Evolutionary conservation across 2,888 invertebrate genomes (phyloP), one percentile per base, ranked within the genome.

Genomic region (Pachydiplax longipennis): DNA sequence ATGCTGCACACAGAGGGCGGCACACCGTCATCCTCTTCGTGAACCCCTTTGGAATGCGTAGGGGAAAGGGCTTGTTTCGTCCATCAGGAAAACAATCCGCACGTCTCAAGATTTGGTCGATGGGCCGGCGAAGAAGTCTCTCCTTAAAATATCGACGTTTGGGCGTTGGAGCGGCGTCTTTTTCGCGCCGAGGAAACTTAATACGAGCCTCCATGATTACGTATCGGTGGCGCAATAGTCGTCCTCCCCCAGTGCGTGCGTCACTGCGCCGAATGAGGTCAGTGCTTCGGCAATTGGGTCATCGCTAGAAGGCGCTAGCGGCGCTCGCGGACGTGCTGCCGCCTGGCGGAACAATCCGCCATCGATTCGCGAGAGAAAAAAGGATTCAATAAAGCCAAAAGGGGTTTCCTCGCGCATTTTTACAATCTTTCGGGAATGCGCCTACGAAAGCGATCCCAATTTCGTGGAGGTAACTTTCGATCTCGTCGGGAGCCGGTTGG

Each of bases 221-320:
- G 53, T 53, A 53, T 15, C 18, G 48, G 53, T 53, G 31, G 15
- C 82, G 25, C 80, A 25, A 15, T 37, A 31, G 2, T 18, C 35
- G 15, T 37, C 44, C 48, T 13, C 82, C 31, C 53, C 25, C 18
- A 37, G 58, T n/a, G n/a, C 87, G 87, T 87, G 87, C 87, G 87
- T 87, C 87, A 87, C 87, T 87, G 82, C 82, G 82, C 83, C 35
- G 37, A 87, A 87, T 87, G 87, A 87, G 87, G 87, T 87, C 87
- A 87, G 87, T 87, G 87, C 87, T 87, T 87, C 37, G 61, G 61
- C 58, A 87, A 87, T 87, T 87, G 87, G 87, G 87, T 87, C 87
- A n/a, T 61, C 87, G 65, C 87, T 87, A 65, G 87, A 37, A 22
- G 87, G 87, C 61, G 87, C 58, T 31, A 48, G 81, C 44, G 81